phyloP scores from a whole-genome alignment of 1,140 invertebrate species.

The Drosophila equinoxialis region DNA sequence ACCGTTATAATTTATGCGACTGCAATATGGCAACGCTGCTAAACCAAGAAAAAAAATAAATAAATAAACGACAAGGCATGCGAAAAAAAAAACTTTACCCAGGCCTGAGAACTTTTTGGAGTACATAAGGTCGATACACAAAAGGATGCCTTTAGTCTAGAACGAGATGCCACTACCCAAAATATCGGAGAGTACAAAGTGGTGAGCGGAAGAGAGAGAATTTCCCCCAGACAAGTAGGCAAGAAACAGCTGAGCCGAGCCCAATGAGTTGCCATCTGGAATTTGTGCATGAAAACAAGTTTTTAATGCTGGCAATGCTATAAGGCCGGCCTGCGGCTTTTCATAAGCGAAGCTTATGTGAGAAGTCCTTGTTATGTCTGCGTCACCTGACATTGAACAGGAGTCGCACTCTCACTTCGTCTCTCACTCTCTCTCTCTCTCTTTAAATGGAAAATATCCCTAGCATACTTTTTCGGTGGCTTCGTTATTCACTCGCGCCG shows the following conservation, averaged over 20 bases:
- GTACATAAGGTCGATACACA: constrained; percentile 75
- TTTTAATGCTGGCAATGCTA: constrained; percentile 61
- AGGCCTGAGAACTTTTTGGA: constrained; percentile 64
- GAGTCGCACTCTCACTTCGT: constrained; percentile 9
- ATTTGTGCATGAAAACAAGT: not conserved
- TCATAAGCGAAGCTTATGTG: constrained; percentile 18
- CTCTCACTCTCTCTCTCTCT: constrained; percentile 8
- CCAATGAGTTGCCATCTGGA: constrained; percentile 47
- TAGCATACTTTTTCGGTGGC: constrained; percentile 61
- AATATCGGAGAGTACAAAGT: constrained; percentile 2
- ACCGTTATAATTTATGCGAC: constrained; percentile 76
- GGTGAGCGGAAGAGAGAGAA: constrained; percentile 40
- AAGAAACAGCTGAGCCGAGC: constrained; percentile 71
- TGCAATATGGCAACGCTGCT: constrained; percentile 77
- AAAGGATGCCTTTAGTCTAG: constrained; percentile 57
- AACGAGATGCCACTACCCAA: constrained; percentile 40
- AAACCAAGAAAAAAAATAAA: constrained; percentile 8
- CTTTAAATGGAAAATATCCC: constrained; percentile 61
- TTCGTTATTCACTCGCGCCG: constrained; percentile 75
- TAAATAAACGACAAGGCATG: constrained; percentile 11
- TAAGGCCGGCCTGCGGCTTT: constrained; percentile 73
- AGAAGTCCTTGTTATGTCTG: constrained; percentile 41
- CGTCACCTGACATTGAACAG: constrained; percentile 81
- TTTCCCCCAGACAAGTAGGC: constrained; percentile 41
- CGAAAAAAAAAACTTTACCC: constrained; percentile 62